phyloP scores from a whole-genome alignment of 1,140 invertebrate genomes.

The Neocloeon triangulifer region DNA sequence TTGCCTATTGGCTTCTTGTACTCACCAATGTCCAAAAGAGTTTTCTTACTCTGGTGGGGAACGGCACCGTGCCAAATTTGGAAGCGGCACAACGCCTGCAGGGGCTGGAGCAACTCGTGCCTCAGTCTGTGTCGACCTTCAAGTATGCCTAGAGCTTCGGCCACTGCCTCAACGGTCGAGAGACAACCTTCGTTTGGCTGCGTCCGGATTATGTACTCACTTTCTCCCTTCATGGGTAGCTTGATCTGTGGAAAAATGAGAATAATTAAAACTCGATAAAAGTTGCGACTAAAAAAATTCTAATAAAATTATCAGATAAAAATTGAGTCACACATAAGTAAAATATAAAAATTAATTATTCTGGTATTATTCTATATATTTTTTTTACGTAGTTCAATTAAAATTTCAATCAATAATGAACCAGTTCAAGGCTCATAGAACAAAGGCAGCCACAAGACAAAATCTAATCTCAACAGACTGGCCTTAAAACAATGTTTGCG shows the following conservation, averaged over 20 bases:
- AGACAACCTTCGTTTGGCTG: constrained; percentile 79
- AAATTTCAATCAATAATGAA: too few relatives aligned
- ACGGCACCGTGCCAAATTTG: constrained; percentile 79
- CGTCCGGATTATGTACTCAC: constrained; percentile 78
- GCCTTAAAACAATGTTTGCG: too few relatives aligned
- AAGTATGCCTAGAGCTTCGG: constrained; percentile 51
- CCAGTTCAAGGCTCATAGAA: too few relatives aligned
- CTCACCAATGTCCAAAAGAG: constrained; percentile 13
- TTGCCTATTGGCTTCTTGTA: constrained; percentile 1
- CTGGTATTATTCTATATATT: too few relatives aligned
- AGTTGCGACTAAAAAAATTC: constrained; percentile 3
- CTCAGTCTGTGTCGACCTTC: constrained; percentile 42
- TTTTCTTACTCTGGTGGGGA: constrained; percentile 81
- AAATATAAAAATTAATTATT: too few relatives aligned
- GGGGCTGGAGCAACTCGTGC: constrained; percentile 45
- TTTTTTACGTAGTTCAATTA: too few relatives aligned
- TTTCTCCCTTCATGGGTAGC: constrained; percentile 39
- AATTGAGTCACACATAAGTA: too few relatives aligned
- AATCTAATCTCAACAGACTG: too few relatives aligned
- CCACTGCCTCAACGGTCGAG: constrained; percentile 77
- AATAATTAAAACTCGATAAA: constrained; percentile 1
- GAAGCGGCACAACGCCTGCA: constrained; percentile 59
- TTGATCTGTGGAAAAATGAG: too few relatives aligned
- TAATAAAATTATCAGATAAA: background rate
- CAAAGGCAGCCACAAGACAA: too few relatives aligned